These are phyloP conservation scores for Cephus spinipes DNA, from an alignment of 2,888 invertebrate genomes.

Conservation along the genomic window DNA sequence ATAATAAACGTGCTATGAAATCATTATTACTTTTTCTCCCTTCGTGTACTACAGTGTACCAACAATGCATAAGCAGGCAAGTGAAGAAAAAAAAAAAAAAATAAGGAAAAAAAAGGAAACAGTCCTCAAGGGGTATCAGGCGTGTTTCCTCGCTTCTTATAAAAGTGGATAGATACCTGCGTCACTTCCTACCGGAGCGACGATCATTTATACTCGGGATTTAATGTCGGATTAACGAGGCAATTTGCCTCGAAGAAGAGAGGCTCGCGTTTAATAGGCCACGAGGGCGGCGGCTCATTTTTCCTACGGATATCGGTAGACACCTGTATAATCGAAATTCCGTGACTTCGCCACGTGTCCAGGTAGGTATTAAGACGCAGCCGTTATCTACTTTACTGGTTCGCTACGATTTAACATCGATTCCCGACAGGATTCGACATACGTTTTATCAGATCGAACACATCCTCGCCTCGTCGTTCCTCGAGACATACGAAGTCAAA, in stretches of 20 bases:
- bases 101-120: background rate
- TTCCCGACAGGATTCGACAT: background rate
- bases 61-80: background rate
- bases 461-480: background rate
- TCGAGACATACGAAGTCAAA: background rate
- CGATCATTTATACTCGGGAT: conserved; percentile 41
- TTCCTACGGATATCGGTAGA: conserved; percentile 44
- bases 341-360: conserved; percentile 16
- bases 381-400: background rate
- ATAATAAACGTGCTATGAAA: background rate
- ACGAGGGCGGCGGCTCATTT: conserved; percentile 42
- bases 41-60: background rate
- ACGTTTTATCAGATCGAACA: no score
- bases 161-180: background rate
- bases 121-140: background rate
- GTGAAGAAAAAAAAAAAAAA: background rate
- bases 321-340: conserved; percentile 44
- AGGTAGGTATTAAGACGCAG: background rate
- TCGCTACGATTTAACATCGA: background rate
- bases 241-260: conserved; percentile 39
- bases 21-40: background rate
- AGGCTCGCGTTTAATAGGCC: conserved; percentile 42
- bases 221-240: conserved; percentile 46
- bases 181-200: conserved; percentile 1
- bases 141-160: background rate